Evolutionary conservation across 2,888 invertebrate genomes (phyloP).

Genomic region (Coelinius sp.): DNA sequence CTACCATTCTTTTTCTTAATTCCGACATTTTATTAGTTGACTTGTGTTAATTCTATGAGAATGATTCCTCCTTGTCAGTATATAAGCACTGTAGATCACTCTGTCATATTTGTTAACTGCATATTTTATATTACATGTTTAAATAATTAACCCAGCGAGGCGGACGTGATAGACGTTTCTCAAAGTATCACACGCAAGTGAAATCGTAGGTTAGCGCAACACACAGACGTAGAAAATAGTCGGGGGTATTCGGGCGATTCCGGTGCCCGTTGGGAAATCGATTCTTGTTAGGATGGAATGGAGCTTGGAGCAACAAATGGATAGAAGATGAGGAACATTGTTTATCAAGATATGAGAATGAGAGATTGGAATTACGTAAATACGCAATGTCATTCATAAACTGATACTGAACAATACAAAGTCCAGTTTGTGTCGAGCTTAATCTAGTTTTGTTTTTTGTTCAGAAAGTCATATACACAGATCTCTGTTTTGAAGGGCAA

Average conservation of each 20-base stretch:
- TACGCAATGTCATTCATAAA: neutral
- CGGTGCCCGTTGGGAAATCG: slow-evolving; percentile 55
- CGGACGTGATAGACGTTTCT: slow-evolving; percentile 59
- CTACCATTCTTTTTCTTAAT: slow-evolving; percentile 63
- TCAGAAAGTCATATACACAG: too few species aligned
- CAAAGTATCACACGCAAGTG: slow-evolving; percentile 50
- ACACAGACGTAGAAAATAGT: slow-evolving; percentile 43
- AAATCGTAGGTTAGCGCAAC: slow-evolving; percentile 50
- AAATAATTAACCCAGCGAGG: slow-evolving; percentile 54
- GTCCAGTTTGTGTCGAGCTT: too few species aligned
- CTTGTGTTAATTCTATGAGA: slow-evolving; percentile 8
- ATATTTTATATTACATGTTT: slow-evolving; percentile 66
- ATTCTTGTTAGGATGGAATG: slow-evolving; percentile 45
- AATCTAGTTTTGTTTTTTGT: too few species aligned
- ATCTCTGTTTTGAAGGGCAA: too few species aligned
- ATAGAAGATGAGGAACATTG: slow-evolving; percentile 3
- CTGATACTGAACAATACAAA: too few species aligned
- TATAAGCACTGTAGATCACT: slow-evolving; percentile 51
- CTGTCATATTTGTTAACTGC: slow-evolving; percentile 44
- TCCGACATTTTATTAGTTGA: slow-evolving; percentile 61
- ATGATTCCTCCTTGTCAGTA: slow-evolving; percentile 14
- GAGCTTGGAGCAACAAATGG: neutral
- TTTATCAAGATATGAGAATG: neutral
- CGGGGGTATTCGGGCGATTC: slow-evolving; percentile 47
- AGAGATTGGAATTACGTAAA: neutral